Evolutionary conservation across 2,888 invertebrate genomes (phyloP).

Genomic region (Argyresthia goedartella): DNA sequence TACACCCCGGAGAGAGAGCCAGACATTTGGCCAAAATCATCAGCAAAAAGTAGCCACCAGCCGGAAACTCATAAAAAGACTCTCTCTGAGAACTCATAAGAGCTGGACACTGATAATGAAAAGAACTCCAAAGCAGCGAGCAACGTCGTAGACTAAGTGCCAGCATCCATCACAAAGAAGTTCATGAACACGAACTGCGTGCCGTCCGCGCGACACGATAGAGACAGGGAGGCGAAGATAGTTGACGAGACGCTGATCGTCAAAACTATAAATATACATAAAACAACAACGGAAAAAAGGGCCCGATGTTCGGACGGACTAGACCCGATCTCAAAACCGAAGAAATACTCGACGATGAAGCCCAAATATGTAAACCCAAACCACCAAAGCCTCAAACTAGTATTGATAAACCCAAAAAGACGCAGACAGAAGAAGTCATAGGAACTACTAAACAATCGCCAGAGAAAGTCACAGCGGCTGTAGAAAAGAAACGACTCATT

Average conservation of each 20-base stretch:
- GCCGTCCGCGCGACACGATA: slow-evolving; percentile 24
- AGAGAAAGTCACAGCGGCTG: not conserved
- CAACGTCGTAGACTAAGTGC: slow-evolving; percentile 26
- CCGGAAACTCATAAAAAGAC: slow-evolving; percentile 21
- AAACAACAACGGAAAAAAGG: slow-evolving; percentile 45
- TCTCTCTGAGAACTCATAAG: slow-evolving; percentile 27
- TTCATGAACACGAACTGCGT: slow-evolving; percentile 44
- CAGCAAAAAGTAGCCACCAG: slow-evolving; percentile 30
- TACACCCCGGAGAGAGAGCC: slow-evolving; percentile 53
- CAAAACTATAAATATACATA: slow-evolving; percentile 54
- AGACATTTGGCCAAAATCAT: slow-evolving; percentile 24
- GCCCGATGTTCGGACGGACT: slow-evolving; percentile 85
- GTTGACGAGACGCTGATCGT: slow-evolving; percentile 39
- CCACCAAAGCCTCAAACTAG: slow-evolving; percentile 3
- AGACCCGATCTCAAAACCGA: slow-evolving; percentile 57
- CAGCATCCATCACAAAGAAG: slow-evolving; percentile 35
- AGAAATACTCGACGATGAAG: slow-evolving; percentile 45
- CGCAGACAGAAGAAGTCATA: slow-evolving; percentile 11
- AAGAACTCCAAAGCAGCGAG: slow-evolving; percentile 22
- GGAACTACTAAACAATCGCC: slow-evolving; percentile 8
- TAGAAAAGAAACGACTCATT: slow-evolving; percentile 27
- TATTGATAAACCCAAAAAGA: slow-evolving; percentile 5
- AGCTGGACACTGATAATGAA: slow-evolving; percentile 40
- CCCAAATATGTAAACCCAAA: slow-evolving; percentile 16
- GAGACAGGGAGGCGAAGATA: not conserved